Base-by-base conservation (phyloP, 2,888 invertebrate genomes). In the Portevinia maculata region DNA sequence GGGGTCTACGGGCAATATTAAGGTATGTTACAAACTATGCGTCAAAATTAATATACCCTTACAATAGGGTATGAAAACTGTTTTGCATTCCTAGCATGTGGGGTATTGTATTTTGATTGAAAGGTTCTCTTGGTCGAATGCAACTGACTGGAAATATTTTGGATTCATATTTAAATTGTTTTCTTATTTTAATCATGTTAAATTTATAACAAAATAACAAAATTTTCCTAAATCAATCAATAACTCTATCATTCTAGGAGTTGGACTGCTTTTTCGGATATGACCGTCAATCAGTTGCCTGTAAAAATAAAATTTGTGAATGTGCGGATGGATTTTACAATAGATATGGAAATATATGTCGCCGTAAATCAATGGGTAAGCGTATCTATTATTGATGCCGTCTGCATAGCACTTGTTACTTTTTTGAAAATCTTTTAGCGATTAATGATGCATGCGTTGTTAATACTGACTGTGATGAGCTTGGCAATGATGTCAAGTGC, bases 241-340 rank as follows among this genome's bases (percentile, higher is more conserved):
- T n/a, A 7, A 17, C 44, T 17, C 17, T 0, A 1, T n/a, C 19
- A 28, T 59, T 64, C 3, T 37, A 89, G 89, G 88, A 89, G 81
- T 79, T 87, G 78, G 90, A 90, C 85, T 90, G 90, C 79, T 86
- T 87, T 81, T 90, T 90, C 87, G 90, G 89, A 64, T 90, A 90
- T 87, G 90, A 90, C 86, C 88, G 90, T 28, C 86, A 88, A 71
- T 90, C 90, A 30, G 89, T 90, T 64, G 86, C 86, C 57, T 90
- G 90, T 86, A 87, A 88, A 85, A 87, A 90, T 71, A 86, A 87
- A 74, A 86, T 88, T 71, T 90, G 90, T 87, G 86, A 86, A 84
- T 90, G 90, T 87, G 88, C 90, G 85, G 88, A 90, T 86, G 90
- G 89, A 85, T 90, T 89, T 88, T 90, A 90, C 86, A 86, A 88